Conservation (phyloP, 2,797 vertebrate species). For the Pyrocephalus nanus region DNA sequence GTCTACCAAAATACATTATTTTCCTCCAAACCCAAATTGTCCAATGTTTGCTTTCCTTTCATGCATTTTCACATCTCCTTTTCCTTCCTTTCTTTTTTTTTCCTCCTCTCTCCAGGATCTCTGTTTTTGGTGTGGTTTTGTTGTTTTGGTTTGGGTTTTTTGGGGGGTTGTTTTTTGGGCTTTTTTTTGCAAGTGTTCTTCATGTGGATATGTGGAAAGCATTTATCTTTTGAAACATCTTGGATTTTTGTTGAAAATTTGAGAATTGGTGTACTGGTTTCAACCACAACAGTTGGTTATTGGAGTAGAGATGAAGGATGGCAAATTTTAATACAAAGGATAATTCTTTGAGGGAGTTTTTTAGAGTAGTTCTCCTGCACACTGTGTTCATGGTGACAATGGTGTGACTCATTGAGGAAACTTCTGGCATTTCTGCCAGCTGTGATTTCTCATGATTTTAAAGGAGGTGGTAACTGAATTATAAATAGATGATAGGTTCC, state of each 20-base stretch:
- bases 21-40: background rate
- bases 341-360: background rate
- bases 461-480: slow-evolving; percentile 31
- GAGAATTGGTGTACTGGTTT: background rate
- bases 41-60: background rate
- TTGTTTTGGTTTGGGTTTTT: background rate
- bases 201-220: background rate
- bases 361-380: background rate
- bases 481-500: background rate
- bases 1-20: background rate
- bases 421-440: slow-evolving; percentile 39
- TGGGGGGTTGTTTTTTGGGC: background rate
- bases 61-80: background rate
- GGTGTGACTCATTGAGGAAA: slow-evolving; percentile 34
- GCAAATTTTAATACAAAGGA: background rate
- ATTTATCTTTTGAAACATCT: background rate
- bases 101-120: background rate
- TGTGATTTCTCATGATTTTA: slow-evolving; percentile 29
- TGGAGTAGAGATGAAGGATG: background rate
- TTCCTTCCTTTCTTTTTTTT: too few species aligned
- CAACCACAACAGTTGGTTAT: background rate
- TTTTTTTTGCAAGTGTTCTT: background rate
- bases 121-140: background rate
- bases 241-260: background rate
- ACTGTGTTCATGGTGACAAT: background rate